Percentiles rank a stretch among this genome's conserved stretches.
Evolutionary conservation across 2,797 vertebrate genomes (phyloP).

Genomic region (Sebastes steindachneri): DNA sequence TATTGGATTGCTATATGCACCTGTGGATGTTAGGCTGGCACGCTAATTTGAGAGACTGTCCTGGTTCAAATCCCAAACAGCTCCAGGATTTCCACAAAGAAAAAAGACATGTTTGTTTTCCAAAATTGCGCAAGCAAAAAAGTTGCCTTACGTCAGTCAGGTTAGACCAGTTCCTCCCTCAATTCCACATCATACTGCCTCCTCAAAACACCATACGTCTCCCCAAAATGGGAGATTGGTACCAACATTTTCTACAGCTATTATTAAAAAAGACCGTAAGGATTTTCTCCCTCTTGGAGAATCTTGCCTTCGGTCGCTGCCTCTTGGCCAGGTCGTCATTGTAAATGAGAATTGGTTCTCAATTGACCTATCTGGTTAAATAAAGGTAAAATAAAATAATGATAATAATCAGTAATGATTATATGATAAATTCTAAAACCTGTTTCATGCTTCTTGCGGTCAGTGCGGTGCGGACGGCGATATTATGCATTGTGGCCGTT

Average conservation of each 20-base stretch:
- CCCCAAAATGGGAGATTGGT: neutral
- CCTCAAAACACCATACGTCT: neutral
- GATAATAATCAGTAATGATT: neutral
- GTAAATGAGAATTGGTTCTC: no score
- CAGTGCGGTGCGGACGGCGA: no score
- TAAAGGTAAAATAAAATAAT: no score
- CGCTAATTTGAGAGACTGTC: neutral
- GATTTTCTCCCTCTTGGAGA: neutral
- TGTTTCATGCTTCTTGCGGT: no score
- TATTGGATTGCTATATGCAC: neutral
- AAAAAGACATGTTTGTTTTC: neutral
- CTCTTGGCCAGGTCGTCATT: no score
- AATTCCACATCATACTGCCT: neutral
- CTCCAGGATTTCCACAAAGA: neutral
- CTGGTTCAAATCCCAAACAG: neutral
- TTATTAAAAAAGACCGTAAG: neutral
- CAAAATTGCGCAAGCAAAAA: neutral
- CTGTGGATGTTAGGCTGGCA: neutral
- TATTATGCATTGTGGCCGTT: no score
- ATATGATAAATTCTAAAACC: neutral
- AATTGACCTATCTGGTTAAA: no score
- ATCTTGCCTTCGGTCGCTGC: no score
- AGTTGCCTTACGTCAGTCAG: neutral
- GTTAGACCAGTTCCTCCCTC: neutral
- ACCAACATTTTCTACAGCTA: neutral